Evolutionary conservation across 2,797 vertebrate genomes (phyloP).

Genomic region (Tachyglossus aculeatus): DNA sequence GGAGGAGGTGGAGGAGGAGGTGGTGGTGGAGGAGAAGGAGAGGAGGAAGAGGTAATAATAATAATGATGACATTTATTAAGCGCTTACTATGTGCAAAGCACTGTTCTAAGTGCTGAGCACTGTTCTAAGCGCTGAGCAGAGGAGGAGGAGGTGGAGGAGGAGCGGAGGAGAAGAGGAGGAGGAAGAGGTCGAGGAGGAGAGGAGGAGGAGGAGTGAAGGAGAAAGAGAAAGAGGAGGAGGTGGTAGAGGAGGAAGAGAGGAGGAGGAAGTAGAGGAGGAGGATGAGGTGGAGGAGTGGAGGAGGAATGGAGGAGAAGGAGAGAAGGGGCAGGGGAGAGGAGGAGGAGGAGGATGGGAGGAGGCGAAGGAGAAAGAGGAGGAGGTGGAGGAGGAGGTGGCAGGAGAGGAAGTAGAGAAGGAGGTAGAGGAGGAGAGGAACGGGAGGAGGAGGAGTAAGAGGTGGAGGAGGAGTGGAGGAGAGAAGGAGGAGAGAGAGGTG

Average conservation of each 20-base stretch:
- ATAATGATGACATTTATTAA: too few relatives aligned
- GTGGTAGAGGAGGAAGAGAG: not conserved
- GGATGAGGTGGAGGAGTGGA: not conserved
- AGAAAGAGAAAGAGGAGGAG: not conserved
- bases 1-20: not conserved
- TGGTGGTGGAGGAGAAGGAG: too few relatives aligned
- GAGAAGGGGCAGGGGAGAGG: not conserved
- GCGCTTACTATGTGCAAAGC: too few relatives aligned
- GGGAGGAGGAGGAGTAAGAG: not conserved
- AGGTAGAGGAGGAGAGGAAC: not conserved
- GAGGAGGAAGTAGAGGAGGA: not conserved
- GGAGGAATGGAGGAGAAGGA: not conserved
- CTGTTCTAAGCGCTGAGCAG: too few relatives aligned
- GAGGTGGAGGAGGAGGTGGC: not conserved
- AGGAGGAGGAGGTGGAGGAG: not conserved
- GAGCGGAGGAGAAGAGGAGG: not conserved
- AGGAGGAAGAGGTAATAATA: too few relatives aligned
- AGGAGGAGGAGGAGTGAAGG: not conserved
- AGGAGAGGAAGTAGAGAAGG: not conserved
- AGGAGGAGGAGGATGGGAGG: not conserved
- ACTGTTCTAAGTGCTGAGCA: too few relatives aligned
- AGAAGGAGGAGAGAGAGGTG: fast-evolving
- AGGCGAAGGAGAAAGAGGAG: not conserved
- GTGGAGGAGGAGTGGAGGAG: not conserved
- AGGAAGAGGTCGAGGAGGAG: not conserved